Conservation (phyloP, 2,113 vertebrate species). For the Carollia perspicillata region DNA sequence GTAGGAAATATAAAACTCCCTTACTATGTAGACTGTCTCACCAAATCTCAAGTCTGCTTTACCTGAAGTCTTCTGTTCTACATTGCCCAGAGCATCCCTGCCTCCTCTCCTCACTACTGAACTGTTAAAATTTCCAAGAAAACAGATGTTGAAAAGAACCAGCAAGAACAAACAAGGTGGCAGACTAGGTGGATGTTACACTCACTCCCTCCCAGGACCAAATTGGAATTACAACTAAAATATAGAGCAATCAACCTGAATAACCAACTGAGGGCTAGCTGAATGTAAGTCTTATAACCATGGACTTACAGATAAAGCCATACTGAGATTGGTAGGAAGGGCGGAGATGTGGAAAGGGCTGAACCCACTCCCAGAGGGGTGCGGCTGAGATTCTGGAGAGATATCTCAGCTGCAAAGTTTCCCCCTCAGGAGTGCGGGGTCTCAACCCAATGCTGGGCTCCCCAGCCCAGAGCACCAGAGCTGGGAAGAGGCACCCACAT, state of each 20-base stretch:
- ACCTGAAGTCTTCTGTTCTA: neutral
- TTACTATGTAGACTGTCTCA: neutral
- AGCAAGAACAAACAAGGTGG: neutral
- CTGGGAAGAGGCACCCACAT: neutral
- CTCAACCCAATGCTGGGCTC: no score
- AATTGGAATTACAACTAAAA: neutral
- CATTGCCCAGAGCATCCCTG: neutral
- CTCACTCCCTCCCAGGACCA: neutral
- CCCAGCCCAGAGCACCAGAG: neutral
- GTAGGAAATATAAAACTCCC: neutral
- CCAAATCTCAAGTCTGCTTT: neutral
- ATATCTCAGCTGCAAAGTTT: neutral
- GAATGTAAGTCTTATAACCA: neutral
- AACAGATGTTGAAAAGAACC: slow-evolving; percentile 60
- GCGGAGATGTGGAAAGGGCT: neutral
- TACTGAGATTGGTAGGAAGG: neutral
- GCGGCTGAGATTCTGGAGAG: neutral
- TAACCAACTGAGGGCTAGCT: neutral
- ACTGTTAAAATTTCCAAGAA: slow-evolving; percentile 41
- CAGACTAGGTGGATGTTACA: neutral
- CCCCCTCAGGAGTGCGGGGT: neutral
- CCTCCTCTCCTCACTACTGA: neutral
- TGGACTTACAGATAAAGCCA: neutral
- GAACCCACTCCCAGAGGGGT: neutral
- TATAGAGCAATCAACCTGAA: neutral